Evolutionary conservation across 1,140 invertebrate genomes (phyloP).

Genomic region (Chelonus insularis): DNA sequence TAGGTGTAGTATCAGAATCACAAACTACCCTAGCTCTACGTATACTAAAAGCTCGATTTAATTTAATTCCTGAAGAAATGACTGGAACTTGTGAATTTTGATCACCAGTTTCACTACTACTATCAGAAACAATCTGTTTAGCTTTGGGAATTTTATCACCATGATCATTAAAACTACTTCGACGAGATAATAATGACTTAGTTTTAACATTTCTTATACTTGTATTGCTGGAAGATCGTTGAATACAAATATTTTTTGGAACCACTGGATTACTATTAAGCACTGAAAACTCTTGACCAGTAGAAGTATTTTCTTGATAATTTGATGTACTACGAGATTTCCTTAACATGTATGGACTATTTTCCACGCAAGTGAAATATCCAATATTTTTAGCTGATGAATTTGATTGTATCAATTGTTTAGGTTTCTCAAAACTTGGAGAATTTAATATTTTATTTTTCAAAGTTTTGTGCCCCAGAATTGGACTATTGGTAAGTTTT

Average conservation of each 20-base stretch:
- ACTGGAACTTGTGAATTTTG: conserved; percentile 28
- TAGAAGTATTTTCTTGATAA: conserved; percentile 37
- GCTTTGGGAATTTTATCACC: conserved; percentile 30
- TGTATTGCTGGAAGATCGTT: conserved; percentile 45
- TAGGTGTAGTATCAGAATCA: conserved; percentile 47
- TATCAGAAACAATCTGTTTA: conserved; percentile 37
- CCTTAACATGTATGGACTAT: conserved; percentile 47
- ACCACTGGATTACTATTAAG: conserved; percentile 38
- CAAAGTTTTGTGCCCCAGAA: conserved; percentile 39
- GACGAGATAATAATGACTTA: conserved; percentile 34
- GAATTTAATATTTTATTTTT: conserved; percentile 38
- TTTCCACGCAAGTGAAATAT: conserved; percentile 46
- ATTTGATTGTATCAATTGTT: conserved; percentile 36
- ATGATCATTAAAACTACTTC: conserved; percentile 44
- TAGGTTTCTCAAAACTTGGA: conserved; percentile 39
- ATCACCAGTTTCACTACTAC: conserved; percentile 46
- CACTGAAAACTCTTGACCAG: conserved; percentile 31
- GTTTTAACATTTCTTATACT: conserved; percentile 42
- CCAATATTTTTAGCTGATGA: conserved; percentile 43
- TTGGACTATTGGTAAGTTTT: conserved; percentile 47
- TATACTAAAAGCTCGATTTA: conserved; percentile 48
- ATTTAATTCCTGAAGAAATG: conserved; percentile 44
- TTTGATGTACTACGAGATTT: conserved; percentile 46
- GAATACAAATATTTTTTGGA: conserved; percentile 38
- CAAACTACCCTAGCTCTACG: conserved; percentile 43